phyloP scores from a whole-genome alignment of 2,797 vertebrate genomes.

The Epinephelus coioides region DNA sequence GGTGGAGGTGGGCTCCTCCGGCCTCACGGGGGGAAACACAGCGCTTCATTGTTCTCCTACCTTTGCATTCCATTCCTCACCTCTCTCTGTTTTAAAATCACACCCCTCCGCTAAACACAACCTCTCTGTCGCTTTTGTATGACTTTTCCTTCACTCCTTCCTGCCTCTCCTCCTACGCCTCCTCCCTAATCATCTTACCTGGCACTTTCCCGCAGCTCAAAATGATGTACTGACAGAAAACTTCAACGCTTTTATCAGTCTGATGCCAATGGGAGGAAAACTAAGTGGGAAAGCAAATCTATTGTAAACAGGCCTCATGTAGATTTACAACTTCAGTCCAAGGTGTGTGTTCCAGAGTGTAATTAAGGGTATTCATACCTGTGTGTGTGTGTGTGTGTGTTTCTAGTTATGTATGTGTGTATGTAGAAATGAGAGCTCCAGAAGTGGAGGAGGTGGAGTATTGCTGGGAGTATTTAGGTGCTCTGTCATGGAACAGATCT shows the following conservation, averaged over 20 bases:
- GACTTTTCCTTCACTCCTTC: constrained; percentile 57
- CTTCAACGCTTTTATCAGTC: constrained; percentile 44
- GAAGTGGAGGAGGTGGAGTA: constrained; percentile 27
- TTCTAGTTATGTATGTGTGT: not conserved
- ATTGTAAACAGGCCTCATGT: constrained; percentile 26
- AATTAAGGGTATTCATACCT: constrained; percentile 11
- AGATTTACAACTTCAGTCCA: constrained; percentile 47
- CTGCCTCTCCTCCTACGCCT: constrained; percentile 55
- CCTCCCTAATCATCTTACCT: constrained; percentile 62
- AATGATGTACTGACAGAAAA: constrained; percentile 70
- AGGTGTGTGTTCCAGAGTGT: constrained; percentile 24
- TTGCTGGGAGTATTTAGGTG: constrained; percentile 68
- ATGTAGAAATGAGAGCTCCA: constrained; percentile 5
- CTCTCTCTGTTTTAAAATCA: constrained; percentile 75
- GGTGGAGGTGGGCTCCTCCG: constrained; percentile 70
- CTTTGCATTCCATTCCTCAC: constrained; percentile 86
- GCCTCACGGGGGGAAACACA: constrained; percentile 74
- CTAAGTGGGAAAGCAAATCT: constrained; percentile 36
- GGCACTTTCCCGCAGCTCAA: constrained; percentile 56
- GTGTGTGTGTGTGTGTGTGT: constrained; percentile 3
- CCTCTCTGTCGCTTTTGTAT: constrained; percentile 41
- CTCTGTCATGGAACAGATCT: constrained; percentile 75
- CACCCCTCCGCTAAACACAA: constrained; percentile 70
- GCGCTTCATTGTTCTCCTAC: constrained; percentile 86
- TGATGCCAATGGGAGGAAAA: constrained; percentile 40